Conservation (phyloP, 2,888 invertebrate species). For the Drosophila paramelanica region DNA sequence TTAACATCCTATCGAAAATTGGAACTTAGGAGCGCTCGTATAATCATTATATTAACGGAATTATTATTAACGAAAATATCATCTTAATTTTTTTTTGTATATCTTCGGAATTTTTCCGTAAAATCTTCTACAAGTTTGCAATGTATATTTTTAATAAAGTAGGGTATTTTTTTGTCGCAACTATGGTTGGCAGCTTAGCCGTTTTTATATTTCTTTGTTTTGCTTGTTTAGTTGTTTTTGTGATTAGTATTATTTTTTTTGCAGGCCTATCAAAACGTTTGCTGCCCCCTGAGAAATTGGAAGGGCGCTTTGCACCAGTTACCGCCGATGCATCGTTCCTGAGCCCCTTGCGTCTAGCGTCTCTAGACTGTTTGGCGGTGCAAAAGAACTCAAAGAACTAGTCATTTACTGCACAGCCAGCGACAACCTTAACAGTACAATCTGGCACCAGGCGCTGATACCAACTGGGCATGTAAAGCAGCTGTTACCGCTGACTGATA, state of each 20-base stretch:
- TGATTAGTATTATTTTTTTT: neutral
- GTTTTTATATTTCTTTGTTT: neutral
- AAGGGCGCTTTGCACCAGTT: constrained; percentile 7
- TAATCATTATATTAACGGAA: no score
- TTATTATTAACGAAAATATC: no score
- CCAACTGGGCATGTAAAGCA: constrained; percentile 56
- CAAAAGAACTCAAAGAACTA: constrained; percentile 20
- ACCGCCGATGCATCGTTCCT: neutral
- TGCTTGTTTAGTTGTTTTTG: constrained; percentile 6
- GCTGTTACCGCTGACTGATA: constrained; percentile 39
- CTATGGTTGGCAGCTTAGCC: neutral
- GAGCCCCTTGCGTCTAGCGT: constrained; percentile 15
- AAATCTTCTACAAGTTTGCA: no score
- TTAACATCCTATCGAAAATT: no score
- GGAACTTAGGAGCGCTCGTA: no score
- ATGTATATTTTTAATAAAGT: no score
- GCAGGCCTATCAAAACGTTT: constrained; percentile 34
- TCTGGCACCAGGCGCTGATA: constrained; percentile 1
- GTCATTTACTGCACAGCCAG: constrained; percentile 36
- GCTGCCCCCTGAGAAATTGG: constrained; percentile 14
- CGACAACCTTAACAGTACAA: constrained; percentile 1
- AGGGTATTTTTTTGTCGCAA: constrained; percentile 10
- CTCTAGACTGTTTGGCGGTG: constrained; percentile 23
- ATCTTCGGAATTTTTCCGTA: no score
- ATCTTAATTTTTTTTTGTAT: no score